Evolutionary conservation across 2,888 invertebrate species (phyloP), one percentile per base, ranked within the genome.

Genomic region (Cryptocephalus moraei): DNA sequence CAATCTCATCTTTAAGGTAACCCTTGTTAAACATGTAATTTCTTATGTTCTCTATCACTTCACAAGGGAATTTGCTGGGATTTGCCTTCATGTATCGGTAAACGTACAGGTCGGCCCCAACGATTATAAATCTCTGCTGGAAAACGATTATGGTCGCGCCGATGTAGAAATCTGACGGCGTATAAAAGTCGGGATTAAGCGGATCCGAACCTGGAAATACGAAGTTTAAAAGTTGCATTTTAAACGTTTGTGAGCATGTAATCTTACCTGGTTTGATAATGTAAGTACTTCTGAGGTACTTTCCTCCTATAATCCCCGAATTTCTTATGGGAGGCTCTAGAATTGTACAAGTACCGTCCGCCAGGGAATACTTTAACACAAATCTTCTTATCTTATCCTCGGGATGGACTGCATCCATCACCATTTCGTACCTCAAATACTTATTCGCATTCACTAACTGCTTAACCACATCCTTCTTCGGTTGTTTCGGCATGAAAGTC

Each of bases 311-410:
- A 52, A 86, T 81, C 39, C 91, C 91, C 0, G 86, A 86, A 70
- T 88, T 89, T 31, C 76, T 72, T 11, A 80, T 78, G 2, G 79
- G 77, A 4, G 84, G 75, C 67, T 92, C 92, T 48, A 77, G 78
- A 48, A 92, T 84, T 56, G 78, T 76, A 58, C 90, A 78, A 50
- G 80, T 80, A 45, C 89, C 86, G 58, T 90, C 85, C 6, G 82
- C 79, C 39, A 91, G 74, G 48, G 80, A 80, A 70, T 89, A 91
- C 3, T 81, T 77, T 34, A 92, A 64, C 34, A 90, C 75, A 65
- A 92, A 92, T 54, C 79, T 73, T 32, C 92, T 77, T 2, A 80
- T 80, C 32, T 75, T 68, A 67, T 91, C 90, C 62, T 90, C 89
- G 0, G 87, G 87, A 62, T 86, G 82, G 6, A 84, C 79, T 52